Base-by-base conservation (phyloP, 2,113 vertebrate genomes). In the Telmatochromis sp. region DNA sequence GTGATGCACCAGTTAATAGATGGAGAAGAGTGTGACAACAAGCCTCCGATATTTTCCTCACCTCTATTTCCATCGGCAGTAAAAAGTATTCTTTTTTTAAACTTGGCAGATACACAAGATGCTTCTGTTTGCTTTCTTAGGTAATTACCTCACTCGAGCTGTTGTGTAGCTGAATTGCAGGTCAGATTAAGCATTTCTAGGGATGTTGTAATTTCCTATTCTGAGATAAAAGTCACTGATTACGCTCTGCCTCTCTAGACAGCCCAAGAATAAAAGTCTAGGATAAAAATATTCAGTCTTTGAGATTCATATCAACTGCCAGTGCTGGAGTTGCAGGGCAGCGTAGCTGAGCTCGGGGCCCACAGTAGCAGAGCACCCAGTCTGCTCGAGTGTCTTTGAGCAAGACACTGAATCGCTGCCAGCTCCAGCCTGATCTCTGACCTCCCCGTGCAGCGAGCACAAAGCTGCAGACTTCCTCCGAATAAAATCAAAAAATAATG, bases 311-410 rank as follows among this genome's bases (percentile, higher is more conserved):
- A 82, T 87, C 87, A 85, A 6, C 80, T 87, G 53, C 87, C 85
- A 78, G 85, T 28, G 82, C 40, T 23, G 79, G 81, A 84, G 86
- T 88, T 88, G 89, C 73, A 92, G 87, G 84, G 80, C 83, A 86
- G 81, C 19, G 19, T 65, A 37, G 83, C 80, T 84, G 83, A 81
- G 85, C 87, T 86, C 9, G 21, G 83, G 81, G 75, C 86, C 79
- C 82, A 79, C 51, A 51, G 71, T 9, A 83, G 80, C 80, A n/a
- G 45, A 84, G 33, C 63, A 63, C 54, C 83, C 71, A 53, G 87
- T 81, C 86, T 91, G 63, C 83, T 86, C 33, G 80, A 92, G 91
- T 92, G 92, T 91, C 91, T 94, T 87, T 93, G 87, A 90, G 90
- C 91, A 91, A 93, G 82, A 92, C 90, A 86, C 85, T 89, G 90